Conservation (phyloP, 2,797 vertebrate species). For the Galago senegalensis region DNA sequence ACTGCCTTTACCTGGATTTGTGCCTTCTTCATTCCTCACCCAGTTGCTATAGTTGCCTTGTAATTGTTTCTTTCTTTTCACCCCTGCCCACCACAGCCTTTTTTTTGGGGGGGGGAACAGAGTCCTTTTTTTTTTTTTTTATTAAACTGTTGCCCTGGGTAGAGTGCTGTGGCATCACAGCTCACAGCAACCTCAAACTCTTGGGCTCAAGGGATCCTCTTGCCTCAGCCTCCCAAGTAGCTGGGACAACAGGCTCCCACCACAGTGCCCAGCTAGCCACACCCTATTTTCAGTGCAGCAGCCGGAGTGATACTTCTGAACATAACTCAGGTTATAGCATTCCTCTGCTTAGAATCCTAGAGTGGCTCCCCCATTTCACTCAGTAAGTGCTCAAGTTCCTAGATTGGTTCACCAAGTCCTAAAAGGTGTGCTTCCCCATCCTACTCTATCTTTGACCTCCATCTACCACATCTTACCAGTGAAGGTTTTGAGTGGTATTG, state of each 20-base stretch:
- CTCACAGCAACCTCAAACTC: too few species aligned
- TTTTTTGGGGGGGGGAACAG: too few species aligned
- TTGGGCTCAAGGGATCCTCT: too few species aligned
- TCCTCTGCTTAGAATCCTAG: not conserved
- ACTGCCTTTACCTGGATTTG: not conserved
- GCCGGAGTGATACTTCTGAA: not conserved
- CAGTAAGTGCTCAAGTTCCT: not conserved
- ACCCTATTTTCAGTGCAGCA: not conserved
- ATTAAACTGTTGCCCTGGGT: too few species aligned
- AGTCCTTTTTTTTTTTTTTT: too few species aligned
- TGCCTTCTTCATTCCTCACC: not conserved
- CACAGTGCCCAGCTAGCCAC: too few species aligned
- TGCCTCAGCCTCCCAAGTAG: too few species aligned
- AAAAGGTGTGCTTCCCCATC: not conserved
- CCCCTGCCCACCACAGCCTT: not conserved
- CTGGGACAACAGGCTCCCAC: too few species aligned
- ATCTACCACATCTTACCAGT: not conserved
- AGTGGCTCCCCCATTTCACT: not conserved
- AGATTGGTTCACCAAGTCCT: not conserved
- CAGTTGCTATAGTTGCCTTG: not conserved
- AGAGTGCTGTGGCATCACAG: too few species aligned
- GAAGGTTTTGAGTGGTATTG: not conserved
- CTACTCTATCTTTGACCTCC: not conserved
- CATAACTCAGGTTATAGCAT: not conserved
- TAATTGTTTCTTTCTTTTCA: not conserved